Evolutionary conservation across 2,888 invertebrate genomes (phyloP).

Genomic region (Eupithecia insigniata): DNA sequence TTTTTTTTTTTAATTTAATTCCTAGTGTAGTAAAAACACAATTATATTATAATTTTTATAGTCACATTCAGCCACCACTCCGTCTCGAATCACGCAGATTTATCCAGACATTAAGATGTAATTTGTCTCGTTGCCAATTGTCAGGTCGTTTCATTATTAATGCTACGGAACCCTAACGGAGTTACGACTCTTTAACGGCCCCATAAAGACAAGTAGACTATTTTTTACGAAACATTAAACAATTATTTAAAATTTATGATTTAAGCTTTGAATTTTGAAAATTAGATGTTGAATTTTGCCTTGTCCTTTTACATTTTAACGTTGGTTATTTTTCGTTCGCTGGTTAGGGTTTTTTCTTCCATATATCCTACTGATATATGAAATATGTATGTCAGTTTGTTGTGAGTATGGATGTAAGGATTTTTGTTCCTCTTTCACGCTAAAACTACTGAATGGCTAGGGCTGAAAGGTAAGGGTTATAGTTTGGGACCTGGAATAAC

Average conservation of each 20-base stretch:
- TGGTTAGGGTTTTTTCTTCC: neutral
- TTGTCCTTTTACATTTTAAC: slow-evolving; percentile 3
- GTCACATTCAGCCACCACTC: neutral
- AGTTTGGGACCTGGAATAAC: no score
- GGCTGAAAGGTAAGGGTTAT: no score
- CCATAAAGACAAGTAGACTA: slow-evolving; percentile 44
- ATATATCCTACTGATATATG: no score
- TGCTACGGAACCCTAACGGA: slow-evolving; percentile 19
- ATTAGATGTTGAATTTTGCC: slow-evolving; percentile 7
- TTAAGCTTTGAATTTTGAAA: slow-evolving; percentile 24
- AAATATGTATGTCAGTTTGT: no score
- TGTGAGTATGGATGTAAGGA: no score
- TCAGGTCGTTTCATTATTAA: slow-evolving; percentile 24
- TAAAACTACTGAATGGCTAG: no score
- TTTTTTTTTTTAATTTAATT: no score
- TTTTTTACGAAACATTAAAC: slow-evolving; percentile 44
- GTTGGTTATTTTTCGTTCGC: neutral
- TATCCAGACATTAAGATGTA: neutral
- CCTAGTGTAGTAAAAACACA: no score
- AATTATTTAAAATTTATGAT: slow-evolving; percentile 43
- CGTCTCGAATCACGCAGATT: neutral
- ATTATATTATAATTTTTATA: neutral
- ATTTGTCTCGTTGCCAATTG: slow-evolving; percentile 18
- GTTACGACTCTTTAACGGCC: slow-evolving; percentile 42
- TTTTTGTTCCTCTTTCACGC: no score